phyloP scores from a whole-genome alignment of 2,888 invertebrate genomes.

The Athalia circularis region DNA sequence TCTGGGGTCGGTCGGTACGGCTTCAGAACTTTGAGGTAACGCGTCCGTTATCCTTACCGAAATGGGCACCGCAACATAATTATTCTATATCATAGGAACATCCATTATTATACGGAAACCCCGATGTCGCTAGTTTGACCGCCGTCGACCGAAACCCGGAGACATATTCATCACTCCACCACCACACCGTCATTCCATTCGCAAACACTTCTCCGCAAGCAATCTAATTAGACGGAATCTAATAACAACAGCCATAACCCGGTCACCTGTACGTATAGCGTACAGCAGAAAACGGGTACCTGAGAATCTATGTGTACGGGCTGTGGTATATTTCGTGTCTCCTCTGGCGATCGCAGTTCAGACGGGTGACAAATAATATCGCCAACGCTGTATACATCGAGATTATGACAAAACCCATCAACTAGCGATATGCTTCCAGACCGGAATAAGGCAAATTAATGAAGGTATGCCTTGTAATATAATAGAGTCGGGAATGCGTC shows the following conservation, averaged over 20 bases:
- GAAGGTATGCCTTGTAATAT: not conserved
- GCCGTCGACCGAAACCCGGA: constrained; percentile 35
- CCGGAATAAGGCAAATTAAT: not conserved
- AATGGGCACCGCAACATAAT: constrained; percentile 38
- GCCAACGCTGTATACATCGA: not conserved
- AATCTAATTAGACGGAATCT: constrained; percentile 33
- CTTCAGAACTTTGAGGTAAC: constrained; percentile 33
- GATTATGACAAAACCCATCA: constrained; percentile 1
- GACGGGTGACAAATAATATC: constrained; percentile 32
- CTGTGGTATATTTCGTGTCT: constrained; percentile 3
- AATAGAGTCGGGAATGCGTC: no score
- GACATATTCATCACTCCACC: constrained; percentile 33
- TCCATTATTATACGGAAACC: constrained; percentile 60
- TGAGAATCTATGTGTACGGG: no score
- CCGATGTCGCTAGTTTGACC: constrained; percentile 59
- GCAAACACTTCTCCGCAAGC: constrained; percentile 10
- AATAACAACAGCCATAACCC: not conserved
- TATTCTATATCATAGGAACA: constrained; percentile 47
- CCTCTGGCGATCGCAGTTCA: not conserved
- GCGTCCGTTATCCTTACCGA: constrained; percentile 37
- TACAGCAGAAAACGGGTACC: not conserved
- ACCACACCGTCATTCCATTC: not conserved
- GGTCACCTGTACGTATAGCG: not conserved
- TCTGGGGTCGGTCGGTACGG: constrained; percentile 6
- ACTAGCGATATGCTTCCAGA: not conserved